Percentiles rank a stretch among this genome's conserved stretches.
Conservation (phyloP, 2,113 vertebrate genomes). For the Tachycineta bicolor region DNA sequence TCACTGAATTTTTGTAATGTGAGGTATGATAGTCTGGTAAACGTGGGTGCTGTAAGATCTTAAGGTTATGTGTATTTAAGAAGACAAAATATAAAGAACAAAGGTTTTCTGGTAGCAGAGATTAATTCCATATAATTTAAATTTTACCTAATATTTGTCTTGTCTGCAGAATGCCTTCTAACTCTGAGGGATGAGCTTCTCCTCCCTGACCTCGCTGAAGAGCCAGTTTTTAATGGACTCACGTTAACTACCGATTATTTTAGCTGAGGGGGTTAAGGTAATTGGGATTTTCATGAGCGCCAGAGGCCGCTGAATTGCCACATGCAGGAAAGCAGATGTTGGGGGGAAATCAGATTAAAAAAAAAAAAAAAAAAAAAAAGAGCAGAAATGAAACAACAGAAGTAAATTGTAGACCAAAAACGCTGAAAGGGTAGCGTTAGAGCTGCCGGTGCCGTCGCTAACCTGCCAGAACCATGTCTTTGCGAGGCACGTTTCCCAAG, state of each 20-base stretch:
- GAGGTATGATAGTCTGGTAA: neutral
- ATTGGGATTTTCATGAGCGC: neutral
- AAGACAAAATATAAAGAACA: fast-evolving
- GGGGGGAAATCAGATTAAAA: too few relatives aligned
- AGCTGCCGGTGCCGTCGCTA: neutral
- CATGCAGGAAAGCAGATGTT: neutral
- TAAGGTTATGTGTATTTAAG: fast-evolving
- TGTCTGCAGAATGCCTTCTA: neutral
- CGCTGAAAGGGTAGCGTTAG: neutral
- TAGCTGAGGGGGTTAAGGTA: neutral
- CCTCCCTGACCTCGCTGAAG: neutral
- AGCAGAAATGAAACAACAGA: neutral
- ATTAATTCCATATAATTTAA: neutral
- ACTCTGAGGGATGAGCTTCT: neutral
- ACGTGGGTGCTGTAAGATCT: neutral
- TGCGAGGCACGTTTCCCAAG: neutral
- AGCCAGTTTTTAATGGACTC: neutral
- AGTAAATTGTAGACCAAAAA: neutral
- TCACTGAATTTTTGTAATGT: neutral
- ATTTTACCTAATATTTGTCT: neutral
- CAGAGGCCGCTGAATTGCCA: neutral
- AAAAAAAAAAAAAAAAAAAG: neutral
- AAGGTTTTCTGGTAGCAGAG: neutral
- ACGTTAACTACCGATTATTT: neutral
- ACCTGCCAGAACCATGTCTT: fast-evolving